Conservation (phyloP, 2,797 vertebrate species). For the Rhinoraja longicauda region DNA sequence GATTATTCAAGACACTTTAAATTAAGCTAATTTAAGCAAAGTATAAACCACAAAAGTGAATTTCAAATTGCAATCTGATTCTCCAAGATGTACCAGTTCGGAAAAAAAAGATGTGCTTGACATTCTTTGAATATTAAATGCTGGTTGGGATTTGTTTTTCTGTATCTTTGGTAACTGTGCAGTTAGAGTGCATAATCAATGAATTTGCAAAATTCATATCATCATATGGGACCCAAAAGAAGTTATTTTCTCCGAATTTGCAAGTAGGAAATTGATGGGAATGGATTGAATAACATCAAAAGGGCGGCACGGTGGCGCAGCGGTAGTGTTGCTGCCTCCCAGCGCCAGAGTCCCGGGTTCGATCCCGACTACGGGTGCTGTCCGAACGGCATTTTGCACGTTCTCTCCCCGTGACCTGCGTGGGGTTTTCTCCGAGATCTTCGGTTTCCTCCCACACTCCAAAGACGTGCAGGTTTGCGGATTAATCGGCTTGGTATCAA, state of each 20-base stretch:
- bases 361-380: no score
- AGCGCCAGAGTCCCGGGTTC: no score
- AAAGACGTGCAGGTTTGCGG: no score
- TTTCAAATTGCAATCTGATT: not conserved
- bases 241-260: not conserved
- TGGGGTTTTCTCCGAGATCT: no score
- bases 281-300: not conserved
- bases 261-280: not conserved
- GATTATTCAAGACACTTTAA: not conserved
- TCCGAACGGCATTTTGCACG: no score
- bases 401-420: no score
- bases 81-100: not conserved
- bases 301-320: no score
- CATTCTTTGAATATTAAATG: not conserved
- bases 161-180: not conserved
- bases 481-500: no score
- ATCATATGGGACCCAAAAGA: not conserved
- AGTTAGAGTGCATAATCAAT: not conserved
- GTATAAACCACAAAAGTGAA: not conserved
- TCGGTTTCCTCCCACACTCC: no score
- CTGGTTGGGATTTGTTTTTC: not conserved
- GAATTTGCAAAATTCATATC: not conserved
- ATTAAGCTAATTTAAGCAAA: not conserved
- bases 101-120: not conserved
- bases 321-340: no score